phyloP scores from a whole-genome alignment of 2,888 invertebrate species.

The Xanthia icteritia region DNA sequence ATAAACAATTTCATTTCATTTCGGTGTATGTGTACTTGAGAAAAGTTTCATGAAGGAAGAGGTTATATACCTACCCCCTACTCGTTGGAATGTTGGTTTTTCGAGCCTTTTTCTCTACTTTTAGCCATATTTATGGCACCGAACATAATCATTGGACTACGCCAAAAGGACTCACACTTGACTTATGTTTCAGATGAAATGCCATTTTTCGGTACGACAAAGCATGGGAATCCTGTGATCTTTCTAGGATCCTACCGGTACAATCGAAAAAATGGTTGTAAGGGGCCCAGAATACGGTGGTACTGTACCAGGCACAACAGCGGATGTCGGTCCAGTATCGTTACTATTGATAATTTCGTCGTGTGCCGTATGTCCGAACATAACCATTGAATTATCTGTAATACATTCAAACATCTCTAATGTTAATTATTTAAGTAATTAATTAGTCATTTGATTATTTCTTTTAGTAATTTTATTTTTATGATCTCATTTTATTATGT shows the following conservation, averaged over 20 bases:
- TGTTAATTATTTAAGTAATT: not conserved
- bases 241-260: conserved; percentile 39
- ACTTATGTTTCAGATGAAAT: conserved; percentile 19
- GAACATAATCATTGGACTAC: no score
- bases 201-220: conserved; percentile 32
- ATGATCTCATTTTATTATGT: not conserved
- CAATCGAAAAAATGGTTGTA: conserved; percentile 19
- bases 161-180: not conserved
- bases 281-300: conserved; percentile 43
- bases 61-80: not conserved
- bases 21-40: not conserved
- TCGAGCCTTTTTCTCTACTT: not conserved
- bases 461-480: not conserved
- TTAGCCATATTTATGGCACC: not conserved
- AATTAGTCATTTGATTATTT: no score
- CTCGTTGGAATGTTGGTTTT: not conserved
- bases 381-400: conserved; percentile 24
- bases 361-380: conserved; percentile 14
- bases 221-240: conserved; percentile 49
- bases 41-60: not conserved
- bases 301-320: conserved; percentile 28
- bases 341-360: conserved; percentile 26
- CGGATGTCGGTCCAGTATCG: conserved; percentile 39
- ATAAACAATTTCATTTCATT: no score
- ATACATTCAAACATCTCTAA: not conserved